A percentile compares a stretch with the other conserved stretches of the same genome.
These are phyloP conservation scores for Drosophila equinoxialis DNA, from an alignment of 1,140 invertebrate species.

Conservation along the genomic window DNA sequence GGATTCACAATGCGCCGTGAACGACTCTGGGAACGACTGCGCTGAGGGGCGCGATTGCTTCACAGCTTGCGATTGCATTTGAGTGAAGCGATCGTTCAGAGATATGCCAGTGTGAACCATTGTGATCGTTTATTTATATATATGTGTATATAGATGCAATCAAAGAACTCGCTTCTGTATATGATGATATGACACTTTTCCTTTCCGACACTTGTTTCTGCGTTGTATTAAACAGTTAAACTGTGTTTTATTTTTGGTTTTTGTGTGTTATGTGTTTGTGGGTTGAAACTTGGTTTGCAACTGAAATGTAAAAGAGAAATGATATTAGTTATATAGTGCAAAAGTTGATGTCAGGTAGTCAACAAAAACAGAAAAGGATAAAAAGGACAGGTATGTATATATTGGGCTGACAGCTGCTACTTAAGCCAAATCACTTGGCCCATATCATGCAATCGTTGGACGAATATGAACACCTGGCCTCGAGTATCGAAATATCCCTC, in stretches of 20 bases:
- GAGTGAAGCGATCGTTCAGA: conserved; percentile 80
- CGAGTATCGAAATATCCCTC: neutral
- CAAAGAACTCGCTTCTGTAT: neutral
- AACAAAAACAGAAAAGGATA: conserved; percentile 5
- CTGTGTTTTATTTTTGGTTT: conserved; percentile 15
- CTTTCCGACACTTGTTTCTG: conserved; percentile 2
- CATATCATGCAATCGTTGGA: conserved; percentile 41
- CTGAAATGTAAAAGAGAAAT: conserved; percentile 49
- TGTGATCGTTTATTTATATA: conserved; percentile 8
- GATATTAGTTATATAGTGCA: conserved; percentile 58
- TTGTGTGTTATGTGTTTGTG: conserved; percentile 11
- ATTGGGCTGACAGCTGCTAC: conserved; percentile 45
- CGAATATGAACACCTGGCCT: conserved; percentile 11
- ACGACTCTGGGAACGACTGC: conserved; percentile 63
- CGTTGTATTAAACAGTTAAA: neutral
- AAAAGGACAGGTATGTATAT: conserved; percentile 49
- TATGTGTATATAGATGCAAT: neutral
- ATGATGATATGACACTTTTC: too few species aligned
- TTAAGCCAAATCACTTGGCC: conserved; percentile 22
- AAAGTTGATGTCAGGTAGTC: conserved; percentile 41
- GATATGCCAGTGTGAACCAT: conserved; percentile 76
- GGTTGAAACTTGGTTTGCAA: conserved; percentile 58
- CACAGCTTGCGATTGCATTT: conserved; percentile 46
- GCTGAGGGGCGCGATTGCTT: conserved; percentile 46
- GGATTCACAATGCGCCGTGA: conserved; percentile 63